Conservation (phyloP, 2,797 vertebrate species). For the Lindbergichthys nudifrons region DNA sequence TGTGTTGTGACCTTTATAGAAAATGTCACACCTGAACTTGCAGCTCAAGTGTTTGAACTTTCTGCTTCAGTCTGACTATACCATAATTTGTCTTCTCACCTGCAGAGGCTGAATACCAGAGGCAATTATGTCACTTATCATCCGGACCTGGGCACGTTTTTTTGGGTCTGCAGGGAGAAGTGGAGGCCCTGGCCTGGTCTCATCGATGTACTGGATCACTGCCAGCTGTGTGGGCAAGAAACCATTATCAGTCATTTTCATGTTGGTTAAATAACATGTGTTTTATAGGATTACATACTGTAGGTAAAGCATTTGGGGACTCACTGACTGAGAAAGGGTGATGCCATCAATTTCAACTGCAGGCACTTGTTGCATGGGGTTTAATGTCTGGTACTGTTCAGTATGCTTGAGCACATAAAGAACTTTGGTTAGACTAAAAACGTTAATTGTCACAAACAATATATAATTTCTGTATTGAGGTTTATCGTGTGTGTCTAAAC, state of each 20-base stretch:
- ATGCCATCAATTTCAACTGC: slow-evolving; percentile 92
- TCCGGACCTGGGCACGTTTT: slow-evolving; percentile 90
- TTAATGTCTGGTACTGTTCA: slow-evolving; percentile 87
- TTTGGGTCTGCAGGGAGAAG: slow-evolving; percentile 91
- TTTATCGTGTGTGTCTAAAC: neutral
- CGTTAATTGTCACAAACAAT: neutral
- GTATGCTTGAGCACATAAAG: slow-evolving; percentile 81
- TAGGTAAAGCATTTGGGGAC: slow-evolving; percentile 60
- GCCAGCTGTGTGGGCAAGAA: slow-evolving; percentile 85
- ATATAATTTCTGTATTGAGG: neutral
- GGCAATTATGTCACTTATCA: slow-evolving; percentile 91
- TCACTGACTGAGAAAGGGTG: slow-evolving; percentile 93
- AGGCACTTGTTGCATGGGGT: slow-evolving; percentile 98
- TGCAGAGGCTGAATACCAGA: slow-evolving; percentile 97
- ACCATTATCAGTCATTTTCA: neutral
- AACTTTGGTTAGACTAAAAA: neutral
- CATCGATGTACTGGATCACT: slow-evolving; percentile 96
- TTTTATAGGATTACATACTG: neutral
- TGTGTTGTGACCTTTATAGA: neutral
- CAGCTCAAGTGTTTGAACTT: neutral
- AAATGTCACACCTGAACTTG: neutral
- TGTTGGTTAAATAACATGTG: neutral
- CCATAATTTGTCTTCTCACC: slow-evolving; percentile 74
- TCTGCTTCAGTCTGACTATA: neutral
- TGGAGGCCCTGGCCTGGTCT: slow-evolving; percentile 87